Conservation (phyloP, 2,113 vertebrate species). For the Macaca nemestrina region DNA sequence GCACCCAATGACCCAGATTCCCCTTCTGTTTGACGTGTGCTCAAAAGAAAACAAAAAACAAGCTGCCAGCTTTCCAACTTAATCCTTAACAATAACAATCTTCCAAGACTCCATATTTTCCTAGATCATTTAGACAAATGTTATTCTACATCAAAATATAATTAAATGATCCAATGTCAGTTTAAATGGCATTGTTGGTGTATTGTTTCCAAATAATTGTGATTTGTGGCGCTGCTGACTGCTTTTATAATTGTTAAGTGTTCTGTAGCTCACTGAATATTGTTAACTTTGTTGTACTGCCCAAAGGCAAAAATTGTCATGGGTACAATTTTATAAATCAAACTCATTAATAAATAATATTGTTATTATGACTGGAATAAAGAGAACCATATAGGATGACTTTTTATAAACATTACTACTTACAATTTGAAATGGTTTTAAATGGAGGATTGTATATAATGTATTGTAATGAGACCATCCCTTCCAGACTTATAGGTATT, state of each 20-base stretch:
- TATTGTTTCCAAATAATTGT: conserved; percentile 71
- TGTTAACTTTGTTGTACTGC: conserved; percentile 53
- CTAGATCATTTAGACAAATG: conserved; percentile 67
- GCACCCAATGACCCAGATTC: not conserved
- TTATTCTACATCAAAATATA: conserved; percentile 61
- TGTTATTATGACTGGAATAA: conserved; percentile 55
- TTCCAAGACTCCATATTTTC: conserved; percentile 64
- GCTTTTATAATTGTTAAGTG: conserved; percentile 63
- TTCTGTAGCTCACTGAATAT: conserved; percentile 54
- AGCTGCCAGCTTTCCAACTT: not conserved
- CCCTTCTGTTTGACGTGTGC: not conserved
- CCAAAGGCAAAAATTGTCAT: conserved; percentile 56
- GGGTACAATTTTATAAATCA: conserved; percentile 58
- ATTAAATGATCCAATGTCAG: conserved; percentile 75
- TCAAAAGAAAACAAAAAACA: not conserved
- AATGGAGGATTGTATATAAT: not conserved
- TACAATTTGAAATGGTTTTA: conserved; percentile 29
- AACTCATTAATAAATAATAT: conserved; percentile 69
- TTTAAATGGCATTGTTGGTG: conserved; percentile 71
- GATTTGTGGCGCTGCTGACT: conserved; percentile 61
- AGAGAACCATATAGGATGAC: not conserved
- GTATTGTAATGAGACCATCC: not conserved
- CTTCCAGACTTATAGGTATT: not conserved
- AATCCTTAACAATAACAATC: conserved; percentile 61
- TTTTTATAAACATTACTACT: conserved; percentile 20